A percentile compares a stretch with the other conserved stretches of the same genome.
These are phyloP conservation scores for Sebastes fasciatus DNA, from an alignment of 2,113 vertebrate genomes.

Conservation along the genomic window DNA sequence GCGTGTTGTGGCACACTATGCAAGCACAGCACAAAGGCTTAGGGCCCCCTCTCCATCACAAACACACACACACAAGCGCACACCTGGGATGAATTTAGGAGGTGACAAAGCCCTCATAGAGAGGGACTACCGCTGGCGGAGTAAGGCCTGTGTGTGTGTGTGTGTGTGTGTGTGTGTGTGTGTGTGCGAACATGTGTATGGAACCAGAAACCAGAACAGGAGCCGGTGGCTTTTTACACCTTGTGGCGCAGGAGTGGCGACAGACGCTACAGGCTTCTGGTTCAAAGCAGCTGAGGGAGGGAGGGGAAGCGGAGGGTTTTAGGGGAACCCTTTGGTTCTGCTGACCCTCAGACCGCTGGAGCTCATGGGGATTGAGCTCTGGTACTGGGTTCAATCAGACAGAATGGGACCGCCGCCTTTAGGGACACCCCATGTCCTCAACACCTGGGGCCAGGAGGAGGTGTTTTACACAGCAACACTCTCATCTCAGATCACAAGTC, in stretches of 20 bases:
- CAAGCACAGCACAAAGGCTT: conserved; percentile 78
- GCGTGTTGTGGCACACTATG: conserved; percentile 53
- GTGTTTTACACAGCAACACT: conserved; percentile 65
- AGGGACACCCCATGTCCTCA: conserved; percentile 68
- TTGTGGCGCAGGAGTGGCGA: conserved; percentile 59
- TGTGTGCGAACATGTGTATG: conserved; percentile 33
- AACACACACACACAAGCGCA: conserved; percentile 67
- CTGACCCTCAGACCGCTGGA: conserved; percentile 63
- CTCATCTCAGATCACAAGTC: conserved; percentile 65
- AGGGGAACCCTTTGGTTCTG: conserved; percentile 55
- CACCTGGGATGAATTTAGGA: conserved; percentile 84
- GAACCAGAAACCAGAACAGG: conserved; percentile 70
- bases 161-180: conserved; percentile 26
- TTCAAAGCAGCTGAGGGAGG: conserved; percentile 69
- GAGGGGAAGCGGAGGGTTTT: conserved; percentile 55
- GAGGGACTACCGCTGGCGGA: conserved; percentile 52
- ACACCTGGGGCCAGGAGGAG: conserved; percentile 77
- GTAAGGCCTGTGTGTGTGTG: conserved; percentile 27
- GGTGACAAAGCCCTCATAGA: conserved; percentile 76
- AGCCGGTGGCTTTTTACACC: conserved; percentile 72
- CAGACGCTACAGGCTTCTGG: conserved; percentile 65
- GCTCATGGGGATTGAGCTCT: conserved; percentile 60
- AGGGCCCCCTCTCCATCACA: conserved; percentile 80
- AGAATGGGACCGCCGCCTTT: conserved; percentile 68
- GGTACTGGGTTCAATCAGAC: conserved; percentile 72